Conservation (phyloP, 2,113 vertebrate genomes). For the Pycnonotus jocosus region DNA sequence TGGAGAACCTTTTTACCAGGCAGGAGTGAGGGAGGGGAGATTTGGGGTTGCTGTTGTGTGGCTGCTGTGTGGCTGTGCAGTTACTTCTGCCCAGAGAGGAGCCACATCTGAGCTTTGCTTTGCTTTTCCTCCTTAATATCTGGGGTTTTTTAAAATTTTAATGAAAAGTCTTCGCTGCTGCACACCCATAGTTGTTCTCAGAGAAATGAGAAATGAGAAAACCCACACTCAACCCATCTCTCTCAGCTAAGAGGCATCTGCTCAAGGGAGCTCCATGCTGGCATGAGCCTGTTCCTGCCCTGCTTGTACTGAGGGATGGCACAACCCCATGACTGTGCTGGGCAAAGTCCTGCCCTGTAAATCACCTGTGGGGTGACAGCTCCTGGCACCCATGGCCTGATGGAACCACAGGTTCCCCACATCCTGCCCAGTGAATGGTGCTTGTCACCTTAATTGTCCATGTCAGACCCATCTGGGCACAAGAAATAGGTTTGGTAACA, state of each 20-base stretch:
- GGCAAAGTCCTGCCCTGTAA: background rate
- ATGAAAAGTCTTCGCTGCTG: background rate
- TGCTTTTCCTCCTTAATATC: background rate
- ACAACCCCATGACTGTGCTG: fast-evolving
- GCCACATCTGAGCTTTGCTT: background rate
- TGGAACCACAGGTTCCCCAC: background rate
- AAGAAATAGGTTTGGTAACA: background rate
- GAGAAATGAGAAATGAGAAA: background rate
- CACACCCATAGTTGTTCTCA: background rate
- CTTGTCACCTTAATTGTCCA: background rate
- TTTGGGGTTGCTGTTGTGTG: background rate
- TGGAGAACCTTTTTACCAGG: background rate
- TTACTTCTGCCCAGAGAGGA: background rate
- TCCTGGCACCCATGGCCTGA: background rate
- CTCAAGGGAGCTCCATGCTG: background rate
- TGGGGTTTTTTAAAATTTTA: background rate
- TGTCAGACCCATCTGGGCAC: background rate
- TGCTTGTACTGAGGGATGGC: background rate
- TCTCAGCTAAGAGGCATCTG: background rate
- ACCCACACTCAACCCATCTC: background rate
- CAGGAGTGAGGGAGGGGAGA: background rate
- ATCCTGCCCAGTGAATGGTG: background rate
- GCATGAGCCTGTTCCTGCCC: background rate
- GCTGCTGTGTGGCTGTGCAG: background rate
- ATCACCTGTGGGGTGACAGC: background rate